These are phyloP conservation scores for Pachypanchax playfairii DNA, from an alignment of 2,113 vertebrate genomes.

Conservation along the genomic window DNA sequence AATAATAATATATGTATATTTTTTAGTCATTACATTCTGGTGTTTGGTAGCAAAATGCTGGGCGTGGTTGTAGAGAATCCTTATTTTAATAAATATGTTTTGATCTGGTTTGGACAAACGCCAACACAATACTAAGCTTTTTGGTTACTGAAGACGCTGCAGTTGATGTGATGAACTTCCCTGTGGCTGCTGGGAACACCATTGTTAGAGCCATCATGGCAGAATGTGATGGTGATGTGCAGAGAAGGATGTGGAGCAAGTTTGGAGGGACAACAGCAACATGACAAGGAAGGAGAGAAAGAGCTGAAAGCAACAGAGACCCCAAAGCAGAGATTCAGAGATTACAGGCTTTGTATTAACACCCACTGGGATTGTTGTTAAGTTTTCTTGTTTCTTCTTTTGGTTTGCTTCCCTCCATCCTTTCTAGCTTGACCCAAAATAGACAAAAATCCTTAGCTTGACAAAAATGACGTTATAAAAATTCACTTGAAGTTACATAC, in stretches of 20 bases:
- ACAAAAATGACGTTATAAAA: constrained; percentile 32
- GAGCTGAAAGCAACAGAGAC: constrained; percentile 23
- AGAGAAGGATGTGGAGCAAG: constrained; percentile 38
- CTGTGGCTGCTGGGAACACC: constrained; percentile 26
- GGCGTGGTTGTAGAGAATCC: not conserved
- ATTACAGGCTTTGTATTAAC: constrained; percentile 15
- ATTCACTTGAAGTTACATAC: constrained; percentile 31
- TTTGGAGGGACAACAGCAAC: constrained; percentile 17
- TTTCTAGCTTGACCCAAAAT: constrained; percentile 44
- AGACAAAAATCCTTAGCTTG: constrained; percentile 44
- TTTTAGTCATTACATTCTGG: constrained; percentile 8
- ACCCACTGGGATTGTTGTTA: constrained; percentile 4
- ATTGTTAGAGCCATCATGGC: not conserved
- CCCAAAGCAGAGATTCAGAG: constrained; percentile 6
- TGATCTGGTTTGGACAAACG: not conserved
- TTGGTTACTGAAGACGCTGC: constrained; percentile 8
- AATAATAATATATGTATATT: too few species aligned
- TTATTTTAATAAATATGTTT: constrained; percentile 15
- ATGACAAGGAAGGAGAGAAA: constrained; percentile 9
- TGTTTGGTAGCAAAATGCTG: constrained; percentile 8
- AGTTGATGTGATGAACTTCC: constrained; percentile 26
- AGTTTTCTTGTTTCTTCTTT: not conserved
- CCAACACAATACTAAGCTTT: not conserved
- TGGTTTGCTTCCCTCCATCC: constrained; percentile 17
- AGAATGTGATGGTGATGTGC: constrained; percentile 50